Base-by-base conservation (phyloP, 2,113 vertebrate species). In the Sander lucioperca region DNA sequence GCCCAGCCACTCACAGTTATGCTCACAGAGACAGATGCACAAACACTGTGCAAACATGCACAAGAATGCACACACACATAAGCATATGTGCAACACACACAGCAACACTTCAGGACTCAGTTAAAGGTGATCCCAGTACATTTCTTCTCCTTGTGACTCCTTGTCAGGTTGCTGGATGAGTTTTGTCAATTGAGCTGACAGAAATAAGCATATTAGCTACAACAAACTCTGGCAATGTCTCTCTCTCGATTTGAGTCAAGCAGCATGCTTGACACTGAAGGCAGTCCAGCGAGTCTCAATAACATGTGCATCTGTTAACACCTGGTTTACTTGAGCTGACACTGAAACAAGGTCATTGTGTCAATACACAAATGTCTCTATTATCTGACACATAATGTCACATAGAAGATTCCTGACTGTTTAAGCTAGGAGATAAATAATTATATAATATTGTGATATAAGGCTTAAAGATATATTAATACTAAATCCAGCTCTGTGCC, bases 111-210 rank as follows among this genome's bases (percentile, higher is more conserved):
- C 83, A 87, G 50, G 61, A 45, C 83, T 85, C 74, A 54, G 71
- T 85, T 88, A 86, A 84, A 91, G 77, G 80, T 69, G 84, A 78
- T 79, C 90, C 71, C 73, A 79, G 81, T 70, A 27, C 74, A 85
- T 85, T 63, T 79, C 83, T 79, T 77, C 83, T 91, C 86, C 30
- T 79, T 88, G 91, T 78, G 91, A 88, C 89, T 91, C 86, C 72
- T 81, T 92, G 91, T 93, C 93, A 89, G 86, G 45, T 45, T 63
- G 67, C 67, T 6, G 82, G 88, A 87, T 87, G 87, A 90, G 80
- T 66, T 75, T 90, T 94, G 92, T 94, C 91, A 91, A 86, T 85
- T 85, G 88, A 75, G 73, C 63, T 79, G 94, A 93, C 93, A 93
- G 90, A 93, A 93, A 92, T 91, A 75, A 87, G 85, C 91, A 85